Conservation (phyloP, 1,140 invertebrate genomes). For the Bombus sylvicola region DNA sequence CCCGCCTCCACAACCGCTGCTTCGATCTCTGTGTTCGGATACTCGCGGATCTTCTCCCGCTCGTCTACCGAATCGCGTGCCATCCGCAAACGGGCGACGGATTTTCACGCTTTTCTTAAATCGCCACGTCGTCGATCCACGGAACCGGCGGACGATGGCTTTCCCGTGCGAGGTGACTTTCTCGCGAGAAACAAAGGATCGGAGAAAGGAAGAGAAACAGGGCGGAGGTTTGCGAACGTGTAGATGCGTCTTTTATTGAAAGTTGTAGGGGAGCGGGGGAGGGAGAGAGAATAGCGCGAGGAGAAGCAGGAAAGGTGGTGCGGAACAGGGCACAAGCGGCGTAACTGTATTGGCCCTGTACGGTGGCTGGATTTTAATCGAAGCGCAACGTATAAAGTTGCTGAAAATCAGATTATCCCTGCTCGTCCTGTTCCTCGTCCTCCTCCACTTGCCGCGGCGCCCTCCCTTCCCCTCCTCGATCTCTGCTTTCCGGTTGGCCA, state of each 20-base stretch:
- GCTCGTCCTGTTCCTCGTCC: slow-evolving; percentile 60
- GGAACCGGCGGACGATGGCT: too few relatives aligned
- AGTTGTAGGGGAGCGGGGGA: too few relatives aligned
- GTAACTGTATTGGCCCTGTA: slow-evolving; percentile 78
- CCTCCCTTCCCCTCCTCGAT: slow-evolving; percentile 39
- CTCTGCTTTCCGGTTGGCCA: slow-evolving; percentile 48
- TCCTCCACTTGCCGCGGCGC: slow-evolving; percentile 19
- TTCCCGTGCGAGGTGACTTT: too few relatives aligned
- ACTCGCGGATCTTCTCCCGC: neutral
- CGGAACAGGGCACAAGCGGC: slow-evolving; percentile 49
- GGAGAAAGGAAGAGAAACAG: too few relatives aligned
- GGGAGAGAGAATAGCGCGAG: neutral
- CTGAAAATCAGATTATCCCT: slow-evolving; percentile 81
- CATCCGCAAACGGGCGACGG: too few relatives aligned
- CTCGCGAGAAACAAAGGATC: neutral
- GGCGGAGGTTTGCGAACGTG: neutral
- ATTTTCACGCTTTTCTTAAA: too few relatives aligned
- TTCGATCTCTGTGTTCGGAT: neutral
- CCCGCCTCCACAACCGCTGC: neutral
- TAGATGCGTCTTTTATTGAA: neutral
- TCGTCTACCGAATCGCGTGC: neutral
- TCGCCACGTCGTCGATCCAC: too few relatives aligned
- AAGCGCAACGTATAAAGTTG: slow-evolving; percentile 81
- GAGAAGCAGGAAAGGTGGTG: neutral
- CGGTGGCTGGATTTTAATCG: slow-evolving; percentile 81